Evolutionary conservation across 2,113 vertebrate species (phyloP).

Genomic region (Conger conger): DNA sequence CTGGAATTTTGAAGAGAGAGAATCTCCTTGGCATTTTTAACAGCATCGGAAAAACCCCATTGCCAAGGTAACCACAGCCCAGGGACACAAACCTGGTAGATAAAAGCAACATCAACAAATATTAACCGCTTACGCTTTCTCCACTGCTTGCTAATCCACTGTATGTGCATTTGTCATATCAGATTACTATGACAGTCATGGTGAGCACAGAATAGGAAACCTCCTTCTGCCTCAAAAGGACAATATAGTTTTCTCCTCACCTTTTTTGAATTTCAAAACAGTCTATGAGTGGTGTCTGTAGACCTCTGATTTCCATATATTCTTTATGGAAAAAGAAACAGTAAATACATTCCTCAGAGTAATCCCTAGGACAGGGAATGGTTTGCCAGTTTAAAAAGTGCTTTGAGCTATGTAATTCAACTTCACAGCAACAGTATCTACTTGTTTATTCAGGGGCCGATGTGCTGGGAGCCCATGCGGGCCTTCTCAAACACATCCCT

Average conservation of each 20-base stretch:
- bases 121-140: conserved; percentile 98
- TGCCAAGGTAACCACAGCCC: conserved; percentile 94
- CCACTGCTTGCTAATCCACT: conserved; percentile 96
- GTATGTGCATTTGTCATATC: conserved; percentile 99
- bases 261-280: conserved; percentile 97
- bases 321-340: conserved; percentile 90
- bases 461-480: conserved; percentile 68
- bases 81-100: conserved; percentile 94
- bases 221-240: conserved; percentile 92
- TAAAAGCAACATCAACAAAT: conserved; percentile 99
- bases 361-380: conserved; percentile 89
- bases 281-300: conserved; percentile 88
- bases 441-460: conserved; percentile 84
- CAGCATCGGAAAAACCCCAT: conserved; percentile 86
- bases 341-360: conserved; percentile 94
- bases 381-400: conserved; percentile 81
- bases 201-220: conserved; percentile 89
- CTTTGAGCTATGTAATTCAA: conserved; percentile 96
- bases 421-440: conserved; percentile 87
- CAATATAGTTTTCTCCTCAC: conserved; percentile 84
- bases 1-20: conserved; percentile 85
- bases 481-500: conserved; percentile 70
- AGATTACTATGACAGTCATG: conserved; percentile 99
- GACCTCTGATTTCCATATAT: conserved; percentile 97
- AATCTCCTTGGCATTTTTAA: conserved; percentile 85